Evolutionary conservation across 2,113 vertebrate species (phyloP), one percentile per base, ranked within the genome.

Genomic region (Corythornis cristatus): DNA sequence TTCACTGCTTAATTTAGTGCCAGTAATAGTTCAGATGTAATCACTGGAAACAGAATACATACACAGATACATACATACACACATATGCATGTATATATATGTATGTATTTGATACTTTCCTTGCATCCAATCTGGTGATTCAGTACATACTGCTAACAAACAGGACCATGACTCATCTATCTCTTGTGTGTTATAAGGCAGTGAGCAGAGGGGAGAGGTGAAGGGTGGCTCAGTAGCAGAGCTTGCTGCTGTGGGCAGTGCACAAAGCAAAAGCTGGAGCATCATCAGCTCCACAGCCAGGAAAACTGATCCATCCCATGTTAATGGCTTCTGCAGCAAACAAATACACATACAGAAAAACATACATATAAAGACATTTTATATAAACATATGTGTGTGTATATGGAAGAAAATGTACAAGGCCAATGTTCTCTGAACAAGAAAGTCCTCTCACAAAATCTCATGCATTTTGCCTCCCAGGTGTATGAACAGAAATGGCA

Each of bases 21-120:
- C 21, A 5, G 83, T 25, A 72, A 35, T 77, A 57, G 64, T 86
- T 37, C 26, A 56, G 11, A 53, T 57, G 65, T 29, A 35, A 76
- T 90, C 73, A 71, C 64, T 91, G 83, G 46, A 92, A 83, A 83
- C 1, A 89, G 87, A 90, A 87, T 45, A 78, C 71, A 75, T 42
- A 89, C 79, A 81, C 64, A 81, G 3, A 0, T 56, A 54, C 62
- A 64, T 15, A 74, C 64, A 83, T 60, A 83, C 58, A 50, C 58
- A 83, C 61, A 72, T 65, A 73, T 40, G 5, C 54, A n/a, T 84
- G 29, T 74, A 31, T 33, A 28, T 17, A 12, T 33, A 18, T 43
- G 15, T 70, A 48, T 29, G 37, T n/a, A 54, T 88, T 43, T 54
- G 64, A 62, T 65, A 21, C 12, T 60, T n/a, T 13, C 22, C 28